Evolutionary conservation across 2,888 invertebrate species (phyloP).

Genomic region (Eutolmus rufibarbis): DNA sequence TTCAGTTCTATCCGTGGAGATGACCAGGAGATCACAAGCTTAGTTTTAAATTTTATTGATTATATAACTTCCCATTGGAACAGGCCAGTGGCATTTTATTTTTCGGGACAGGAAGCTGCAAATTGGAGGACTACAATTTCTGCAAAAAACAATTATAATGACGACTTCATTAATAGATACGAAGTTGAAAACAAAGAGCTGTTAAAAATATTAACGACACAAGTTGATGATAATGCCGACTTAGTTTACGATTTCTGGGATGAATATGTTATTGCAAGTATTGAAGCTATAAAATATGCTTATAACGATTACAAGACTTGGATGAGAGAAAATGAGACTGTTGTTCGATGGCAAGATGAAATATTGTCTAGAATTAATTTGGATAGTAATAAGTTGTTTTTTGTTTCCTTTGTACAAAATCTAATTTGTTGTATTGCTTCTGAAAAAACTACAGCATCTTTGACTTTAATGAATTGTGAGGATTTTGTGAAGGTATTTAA

Average conservation of each 20-base stretch:
- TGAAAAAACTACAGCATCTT: background rate
- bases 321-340: background rate
- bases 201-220: background rate
- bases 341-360: background rate
- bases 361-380: slow-evolving; percentile 3
- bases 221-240: background rate
- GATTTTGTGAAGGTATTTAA: background rate
- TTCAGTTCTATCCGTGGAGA: background rate
- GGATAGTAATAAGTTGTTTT: background rate
- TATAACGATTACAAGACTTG: background rate
- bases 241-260: background rate
- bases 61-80: background rate
- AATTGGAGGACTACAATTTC: background rate
- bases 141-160: background rate
- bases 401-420: background rate
- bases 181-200: background rate
- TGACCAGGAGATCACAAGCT: background rate
- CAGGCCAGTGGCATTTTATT: background rate
- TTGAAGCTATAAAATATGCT: background rate
- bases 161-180: background rate
- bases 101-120: background rate
- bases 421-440: background rate
- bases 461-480: background rate
- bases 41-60: background rate
- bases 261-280: background rate